Percentiles rank a stretch among this genome's conserved stretches.
These are phyloP conservation scores for Thamnophis sirtalis DNA, from an alignment of 2,113 vertebrate species.

Conservation along the genomic window DNA sequence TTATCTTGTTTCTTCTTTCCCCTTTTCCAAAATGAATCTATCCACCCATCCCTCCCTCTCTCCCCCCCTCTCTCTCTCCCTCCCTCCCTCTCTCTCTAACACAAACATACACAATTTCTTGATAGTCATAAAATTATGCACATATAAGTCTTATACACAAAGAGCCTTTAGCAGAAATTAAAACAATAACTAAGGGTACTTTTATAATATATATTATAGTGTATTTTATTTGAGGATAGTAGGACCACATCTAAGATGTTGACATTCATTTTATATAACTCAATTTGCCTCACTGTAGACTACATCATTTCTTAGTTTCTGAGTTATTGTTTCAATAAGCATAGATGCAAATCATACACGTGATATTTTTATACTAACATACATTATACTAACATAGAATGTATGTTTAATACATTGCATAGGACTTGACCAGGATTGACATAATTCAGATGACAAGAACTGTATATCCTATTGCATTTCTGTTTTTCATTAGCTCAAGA, in stretches of 20 bases:
- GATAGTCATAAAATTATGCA: constrained; percentile 10
- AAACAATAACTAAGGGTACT: neutral
- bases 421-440: neutral
- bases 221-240: neutral
- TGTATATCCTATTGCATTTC: constrained; percentile 23
- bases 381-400: neutral
- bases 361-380: neutral
- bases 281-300: neutral
- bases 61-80: no score
- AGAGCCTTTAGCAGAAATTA: constrained; percentile 17
- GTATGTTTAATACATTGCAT: neutral
- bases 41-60: no score
- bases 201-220: neutral
- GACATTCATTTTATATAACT: neutral
- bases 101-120: neutral
- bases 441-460: constrained; percentile 4
- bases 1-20: neutral
- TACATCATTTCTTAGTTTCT: neutral
- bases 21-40: neutral
- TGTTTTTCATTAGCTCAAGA: constrained; percentile 18
- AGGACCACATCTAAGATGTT: neutral
- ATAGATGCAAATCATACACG: neutral
- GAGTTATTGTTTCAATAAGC: constrained; percentile 27
- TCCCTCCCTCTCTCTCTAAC: neutral
- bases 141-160: neutral